Base-by-base conservation (phyloP, 2,888 invertebrate species). In the Brenthis ino region DNA sequence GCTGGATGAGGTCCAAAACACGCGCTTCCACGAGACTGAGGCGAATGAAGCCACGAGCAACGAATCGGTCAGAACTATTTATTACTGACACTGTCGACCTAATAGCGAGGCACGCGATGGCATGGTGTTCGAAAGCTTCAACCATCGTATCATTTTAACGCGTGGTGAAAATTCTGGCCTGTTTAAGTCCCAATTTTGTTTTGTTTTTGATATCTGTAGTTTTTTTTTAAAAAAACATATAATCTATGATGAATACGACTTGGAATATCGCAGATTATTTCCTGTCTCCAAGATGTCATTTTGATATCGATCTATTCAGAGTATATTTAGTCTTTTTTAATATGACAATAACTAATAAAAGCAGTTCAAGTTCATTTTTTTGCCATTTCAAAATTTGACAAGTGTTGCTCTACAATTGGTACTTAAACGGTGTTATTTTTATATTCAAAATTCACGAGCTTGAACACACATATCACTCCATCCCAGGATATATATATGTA, bases 21-120 rank as follows among this genome's bases (percentile, higher is more conserved):
- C 86, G 70, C 80, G 79, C 55, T 93, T 93, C 76, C 80, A 77
- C 24, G 92, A 93, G 75, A 82, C 79, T 0, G 89, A 91, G 64
- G 37, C 37, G 37, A 43, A 43, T 11, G 88, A 82, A 2, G 87
- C 63, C 6, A 63, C 43, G 77, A 83, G 84, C 68, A 82, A 84
- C 65, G 83, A 91, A 79, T 91, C 92, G 93, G 92, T 92, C 88
- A 89, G 91, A 88, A 75, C 70, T 80, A 76, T 77, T 80, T 77
- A 77, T 77, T 72, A 75, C 72, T 75, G 75, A 74, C 72, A 70
- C 69, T 71, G 72, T 71, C 71, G 70, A 72, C 68, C 75, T 79
- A 78, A 77, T 71, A 43, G 67, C 64, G 68, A 74, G 74, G 77
- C 79, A 79, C 79, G 79, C 77, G 72, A 67, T 76, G 77, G 77